These are phyloP conservation scores for Steromphala cineraria DNA, from an alignment of 2,888 invertebrate genomes.

Conservation along the genomic window DNA sequence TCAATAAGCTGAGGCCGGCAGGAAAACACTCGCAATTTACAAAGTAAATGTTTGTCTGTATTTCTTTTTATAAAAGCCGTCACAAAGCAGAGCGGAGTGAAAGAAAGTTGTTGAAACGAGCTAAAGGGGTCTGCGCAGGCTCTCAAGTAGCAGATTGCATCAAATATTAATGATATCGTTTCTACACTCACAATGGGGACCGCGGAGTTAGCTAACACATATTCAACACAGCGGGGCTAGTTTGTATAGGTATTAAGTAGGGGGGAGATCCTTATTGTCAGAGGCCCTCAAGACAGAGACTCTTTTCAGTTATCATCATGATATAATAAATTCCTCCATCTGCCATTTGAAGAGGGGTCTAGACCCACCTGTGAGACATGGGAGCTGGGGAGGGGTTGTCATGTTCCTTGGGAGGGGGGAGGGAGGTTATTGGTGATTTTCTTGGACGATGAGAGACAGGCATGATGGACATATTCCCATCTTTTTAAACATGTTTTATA, in stretches of 20 bases:
- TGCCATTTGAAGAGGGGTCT: background rate
- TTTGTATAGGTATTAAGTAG: background rate
- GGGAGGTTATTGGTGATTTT: background rate
- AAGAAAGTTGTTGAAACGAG: background rate
- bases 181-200: background rate
- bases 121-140: background rate
- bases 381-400: background rate
- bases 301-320: background rate
- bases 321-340: conserved; percentile 16
- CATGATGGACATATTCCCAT: too few species aligned
- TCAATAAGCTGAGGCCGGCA: too few species aligned
- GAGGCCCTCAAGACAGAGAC: background rate
- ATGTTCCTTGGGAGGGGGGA: background rate
- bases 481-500: too few species aligned
- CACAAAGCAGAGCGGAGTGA: background rate
- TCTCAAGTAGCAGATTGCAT: conserved; percentile 12
- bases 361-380: background rate
- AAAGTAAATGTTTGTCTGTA: too few species aligned
- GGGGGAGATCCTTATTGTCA: background rate
- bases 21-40: too few species aligned
- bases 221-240: background rate
- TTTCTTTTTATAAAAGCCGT: background rate
- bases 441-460: background rate
- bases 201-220: background rate
- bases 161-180: conserved; percentile 17